A percentile compares a stretch with the other conserved stretches of the same genome.
Conservation (phyloP, 2,888 invertebrate species). For the Leptopilina syphax region DNA sequence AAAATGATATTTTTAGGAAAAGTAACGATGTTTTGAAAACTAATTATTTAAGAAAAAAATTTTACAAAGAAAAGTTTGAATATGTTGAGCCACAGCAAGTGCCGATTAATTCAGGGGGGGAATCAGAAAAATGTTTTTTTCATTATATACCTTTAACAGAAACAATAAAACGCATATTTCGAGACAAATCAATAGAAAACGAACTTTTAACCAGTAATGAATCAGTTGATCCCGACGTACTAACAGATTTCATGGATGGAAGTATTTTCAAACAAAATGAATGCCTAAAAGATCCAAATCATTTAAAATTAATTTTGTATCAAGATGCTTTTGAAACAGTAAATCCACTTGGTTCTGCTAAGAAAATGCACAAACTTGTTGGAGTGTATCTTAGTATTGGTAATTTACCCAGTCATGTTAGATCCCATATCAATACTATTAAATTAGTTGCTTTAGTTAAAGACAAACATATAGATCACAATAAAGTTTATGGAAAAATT, state of each 20-base stretch:
- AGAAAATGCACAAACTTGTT: slow-evolving; percentile 63
- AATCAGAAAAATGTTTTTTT: too few relatives aligned
- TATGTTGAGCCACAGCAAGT: too few relatives aligned
- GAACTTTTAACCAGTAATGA: slow-evolving; percentile 22
- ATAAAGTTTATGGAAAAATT: slow-evolving; percentile 42
- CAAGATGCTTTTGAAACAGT: slow-evolving; percentile 66
- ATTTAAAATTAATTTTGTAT: slow-evolving; percentile 47
- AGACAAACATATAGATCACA: not conserved
- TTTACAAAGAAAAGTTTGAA: too few relatives aligned
- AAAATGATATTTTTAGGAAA: too few relatives aligned
- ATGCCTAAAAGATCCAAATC: slow-evolving; percentile 5
- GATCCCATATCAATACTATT: slow-evolving; percentile 59
- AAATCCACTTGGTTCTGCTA: slow-evolving; percentile 64
- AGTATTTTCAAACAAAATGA: not conserved
- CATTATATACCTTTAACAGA: too few relatives aligned
- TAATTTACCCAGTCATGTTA: slow-evolving; percentile 60
- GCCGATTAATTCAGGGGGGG: too few relatives aligned
- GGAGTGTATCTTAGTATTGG: slow-evolving; percentile 63
- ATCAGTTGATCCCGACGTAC: not conserved
- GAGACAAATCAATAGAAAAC: too few relatives aligned
- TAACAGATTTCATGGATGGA: slow-evolving; percentile 44
- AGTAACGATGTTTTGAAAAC: too few relatives aligned
- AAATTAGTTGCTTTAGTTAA: slow-evolving; percentile 61
- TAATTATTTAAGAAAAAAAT: too few relatives aligned
- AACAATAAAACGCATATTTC: too few relatives aligned